Base-by-base conservation (phyloP, 1,140 invertebrate genomes). In the Leucophenga varia region DNA sequence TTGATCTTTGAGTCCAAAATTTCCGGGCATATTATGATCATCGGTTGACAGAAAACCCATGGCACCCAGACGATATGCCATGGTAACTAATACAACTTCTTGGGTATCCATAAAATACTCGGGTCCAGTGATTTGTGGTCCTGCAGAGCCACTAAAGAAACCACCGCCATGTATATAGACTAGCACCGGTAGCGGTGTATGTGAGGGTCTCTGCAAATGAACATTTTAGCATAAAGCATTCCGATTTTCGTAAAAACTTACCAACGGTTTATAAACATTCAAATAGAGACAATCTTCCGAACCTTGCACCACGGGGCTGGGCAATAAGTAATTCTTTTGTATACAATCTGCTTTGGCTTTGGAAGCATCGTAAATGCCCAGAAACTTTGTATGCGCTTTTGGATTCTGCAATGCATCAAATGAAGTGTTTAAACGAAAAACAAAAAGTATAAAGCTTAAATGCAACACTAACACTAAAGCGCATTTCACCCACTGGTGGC, bases 201-300 rank as follows among this genome's bases (percentile, higher is more conserved):
- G 12, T 7, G 17, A 17, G 18, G 9, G 14, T 14, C 30, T 5
- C 7, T 36, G 13, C 18, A 42, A 42, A 18, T 9, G 18, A 39
- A n/a, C n/a, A n/a, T n/a, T n/a, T n/a, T n/a, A n/a, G n/a, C n/a
- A n/a, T n/a, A n/a, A n/a, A n/a, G n/a, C n/a, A n/a, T n/a, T n/a
- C n/a, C n/a, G n/a, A n/a, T n/a, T n/a, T n/a, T 13, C 2, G 17
- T 8, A 21, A 6, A 8, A n/a, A 51, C 53, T 59, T 52, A 84
- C 82, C 54, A 64, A 51, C 17, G 84, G 84, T 28, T 79, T 68
- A 65, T 83, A 85, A 13, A 86, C 77, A 55, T 85, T 85, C 10
- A 85, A 57, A 53, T 81, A 84, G 0, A 85, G 67, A 52, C 84
- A 86, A 60, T 86, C 82, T 61, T 85, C 83, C 2, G 54, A 31